Evolutionary conservation across 64 coral and sea anemone genomes (phyloP), one percentile per base, ranked within the genome.

Genomic region (Stylophora pistillata): DNA sequence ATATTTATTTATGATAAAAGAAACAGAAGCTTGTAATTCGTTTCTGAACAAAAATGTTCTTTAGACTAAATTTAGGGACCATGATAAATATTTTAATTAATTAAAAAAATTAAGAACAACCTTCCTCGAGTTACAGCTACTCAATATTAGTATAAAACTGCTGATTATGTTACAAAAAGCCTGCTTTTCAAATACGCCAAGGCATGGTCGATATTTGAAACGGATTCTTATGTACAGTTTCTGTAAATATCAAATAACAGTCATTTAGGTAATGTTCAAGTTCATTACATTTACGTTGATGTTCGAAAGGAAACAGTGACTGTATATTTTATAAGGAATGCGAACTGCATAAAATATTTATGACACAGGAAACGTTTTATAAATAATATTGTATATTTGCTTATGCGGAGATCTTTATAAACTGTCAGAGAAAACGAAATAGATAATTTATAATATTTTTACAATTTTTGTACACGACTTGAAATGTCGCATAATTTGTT

Each of bases 391-490:
- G 80, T 84, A 84, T 70, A 84, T 84, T 84, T 84, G 80, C 80
- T 84, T 84, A 84, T 84, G 80, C 80, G 80, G 80, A 84, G 80
- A 84, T 84, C 80, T 84, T 65, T 84, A 84, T 84, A 64, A 84
- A 84, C 69, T 84, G 80, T 84, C 60, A 84, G 69, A 84, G 80
- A 84, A 64, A 82, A 68, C 64, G 1, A 68, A 84, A 84, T 84
- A 84, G 80, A 84, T 84, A 84, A 84, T 84, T 84, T 84, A 84
- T 84, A 70, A 84, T 84, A 84, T 84, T 84, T 65, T 84, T 84
- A 41, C 63, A 60, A 84, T 69, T 84, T 82, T 84, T 84, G 61
- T 84, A 84, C 61, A 63, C 80, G 80, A 62, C 80, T 63, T 53
- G 16, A 47, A 70, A 37, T 70, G 80, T 70, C 80, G 80, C 62